phyloP scores from a whole-genome alignment of 2,888 invertebrate genomes.

The Hermaeophaga mercurialis region DNA sequence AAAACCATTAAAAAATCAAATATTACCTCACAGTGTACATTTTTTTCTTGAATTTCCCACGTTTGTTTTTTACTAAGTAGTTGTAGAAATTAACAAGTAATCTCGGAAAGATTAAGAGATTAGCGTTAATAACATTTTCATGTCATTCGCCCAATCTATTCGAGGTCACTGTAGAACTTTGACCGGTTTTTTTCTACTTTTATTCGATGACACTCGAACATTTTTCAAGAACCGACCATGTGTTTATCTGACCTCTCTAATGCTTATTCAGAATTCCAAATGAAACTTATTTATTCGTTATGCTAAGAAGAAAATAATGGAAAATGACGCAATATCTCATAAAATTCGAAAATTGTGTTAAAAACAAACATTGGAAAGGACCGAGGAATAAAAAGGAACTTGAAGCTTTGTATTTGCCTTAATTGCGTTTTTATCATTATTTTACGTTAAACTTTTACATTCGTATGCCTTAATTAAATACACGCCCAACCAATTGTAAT shows the following conservation, averaged over 20 bases:
- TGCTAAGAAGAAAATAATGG: too few relatives aligned
- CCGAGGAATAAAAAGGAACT: too few relatives aligned
- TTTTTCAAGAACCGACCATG: conserved; percentile 13
- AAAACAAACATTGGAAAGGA: too few relatives aligned
- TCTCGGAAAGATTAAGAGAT: conserved; percentile 24
- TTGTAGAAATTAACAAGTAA: conserved; percentile 24
- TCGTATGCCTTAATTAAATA: too few relatives aligned
- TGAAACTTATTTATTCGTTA: not conserved
- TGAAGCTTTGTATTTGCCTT: too few relatives aligned
- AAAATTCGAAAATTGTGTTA: too few relatives aligned
- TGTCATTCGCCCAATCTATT: conserved; percentile 27
- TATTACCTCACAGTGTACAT: not conserved
- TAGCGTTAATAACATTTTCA: conserved; percentile 27
- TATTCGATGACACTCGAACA: conserved; percentile 11
- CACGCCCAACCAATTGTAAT: too few relatives aligned
- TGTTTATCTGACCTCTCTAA: conserved; percentile 19
- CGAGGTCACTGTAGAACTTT: conserved; percentile 31
- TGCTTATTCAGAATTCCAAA: not conserved
- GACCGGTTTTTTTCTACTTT: conserved; percentile 24
- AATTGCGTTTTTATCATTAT: too few relatives aligned
- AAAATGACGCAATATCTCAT: too few relatives aligned
- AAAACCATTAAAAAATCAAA: not conserved
- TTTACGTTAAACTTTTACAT: too few relatives aligned
- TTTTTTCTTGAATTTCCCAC: conserved; percentile 18
- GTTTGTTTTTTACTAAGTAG: conserved; percentile 17